Evolutionary conservation across 2,113 vertebrate genomes (phyloP), one percentile per base, ranked within the genome.

Genomic region (Gallinago media): DNA sequence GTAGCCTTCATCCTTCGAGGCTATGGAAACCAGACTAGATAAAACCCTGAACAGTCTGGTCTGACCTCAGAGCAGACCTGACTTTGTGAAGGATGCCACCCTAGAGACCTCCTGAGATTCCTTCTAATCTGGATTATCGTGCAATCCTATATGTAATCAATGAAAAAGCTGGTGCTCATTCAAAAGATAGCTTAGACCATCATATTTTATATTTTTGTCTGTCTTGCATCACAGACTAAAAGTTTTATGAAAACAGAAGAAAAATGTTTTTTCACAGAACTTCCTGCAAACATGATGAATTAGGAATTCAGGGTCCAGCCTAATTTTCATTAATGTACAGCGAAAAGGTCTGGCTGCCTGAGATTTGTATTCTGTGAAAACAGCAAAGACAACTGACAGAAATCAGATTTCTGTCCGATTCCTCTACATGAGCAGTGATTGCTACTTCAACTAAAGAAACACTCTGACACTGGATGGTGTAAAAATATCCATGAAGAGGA

Each of bases 401-500:
- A 93, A 89, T 47, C 26, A 85, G 22, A 88, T 76, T 85, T 81
- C 46, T 36, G 4, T 62, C 58, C 46, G 59, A 70, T 85, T 94
- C 20, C 23, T 71, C 78, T 76, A 38, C 31, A 63, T 54, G 34
- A 65, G 11, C 31, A 83, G 9, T 66, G n/a, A 59, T 74, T 92
- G 55, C 50, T 83, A 44, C 58, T 36, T 40, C 92, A 26, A 68
- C 32, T 59, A 68, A 81, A 81, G 66, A 87, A 89, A 50, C 8
- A n/a, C 25, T 68, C 23, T 82, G 50, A 61, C 14, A 58, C 6
- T 79, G 15, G 23, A 36, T 49, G 21, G 13, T 73, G 25, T 44
- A 90, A 96, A 96, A 93, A 92, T 85, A 94, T 62, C 63, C 36
- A 20, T 93, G n/a, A 85, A 90, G 85, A 90, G 44, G 49, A 62